Conservation (phyloP, 2,113 vertebrate genomes). For the Heteronetta atricapilla region DNA sequence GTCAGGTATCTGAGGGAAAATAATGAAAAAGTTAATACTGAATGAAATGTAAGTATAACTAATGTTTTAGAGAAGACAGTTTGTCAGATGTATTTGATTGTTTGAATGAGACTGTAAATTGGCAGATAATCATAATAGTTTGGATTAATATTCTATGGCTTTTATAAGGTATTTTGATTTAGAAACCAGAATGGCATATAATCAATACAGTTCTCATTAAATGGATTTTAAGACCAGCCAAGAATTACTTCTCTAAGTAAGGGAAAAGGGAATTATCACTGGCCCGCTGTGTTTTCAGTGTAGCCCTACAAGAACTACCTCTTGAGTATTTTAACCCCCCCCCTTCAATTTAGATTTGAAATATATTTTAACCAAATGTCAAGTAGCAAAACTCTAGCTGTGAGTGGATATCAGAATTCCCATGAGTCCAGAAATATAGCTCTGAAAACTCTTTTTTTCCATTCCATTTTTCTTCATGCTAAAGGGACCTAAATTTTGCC, state of each 20-base stretch:
- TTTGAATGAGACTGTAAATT: not conserved
- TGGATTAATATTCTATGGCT: conserved; percentile 34
- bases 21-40: not conserved
- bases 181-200: conserved; percentile 44
- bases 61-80: not conserved
- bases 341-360: not conserved
- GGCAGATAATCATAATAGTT: conserved; percentile 32
- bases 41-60: not conserved
- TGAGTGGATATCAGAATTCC: not conserved
- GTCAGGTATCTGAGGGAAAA: not conserved
- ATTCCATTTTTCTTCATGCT: not conserved
- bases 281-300: not conserved
- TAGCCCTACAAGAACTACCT: not conserved
- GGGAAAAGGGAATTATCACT: not conserved
- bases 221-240: conserved; percentile 34
- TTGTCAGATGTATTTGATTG: conserved; percentile 6
- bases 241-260: conserved; percentile 22
- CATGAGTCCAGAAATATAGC: not conserved
- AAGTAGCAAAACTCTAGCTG: not conserved
- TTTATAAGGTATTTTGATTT: conserved; percentile 47
- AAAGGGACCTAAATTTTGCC: not conserved
- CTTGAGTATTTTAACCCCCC: not conserved
- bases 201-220: conserved; percentile 54
- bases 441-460: not conserved
- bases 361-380: not conserved